These are phyloP conservation scores for Prunella strophiata DNA, from an alignment of 2,797 vertebrate species.

Conservation along the genomic window DNA sequence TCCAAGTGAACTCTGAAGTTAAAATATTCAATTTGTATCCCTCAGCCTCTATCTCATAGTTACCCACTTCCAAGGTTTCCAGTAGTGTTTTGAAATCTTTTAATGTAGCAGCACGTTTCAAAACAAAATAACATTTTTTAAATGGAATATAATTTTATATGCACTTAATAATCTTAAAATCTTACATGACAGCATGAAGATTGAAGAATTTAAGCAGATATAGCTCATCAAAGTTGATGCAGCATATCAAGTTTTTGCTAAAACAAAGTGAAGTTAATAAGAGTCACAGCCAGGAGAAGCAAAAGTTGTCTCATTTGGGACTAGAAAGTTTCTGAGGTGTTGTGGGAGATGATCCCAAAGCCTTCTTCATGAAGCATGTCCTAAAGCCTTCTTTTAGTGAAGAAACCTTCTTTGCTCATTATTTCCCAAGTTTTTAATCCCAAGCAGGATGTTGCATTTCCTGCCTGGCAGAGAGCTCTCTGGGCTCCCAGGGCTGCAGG, in stretches of 20 bases:
- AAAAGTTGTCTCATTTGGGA: not conserved
- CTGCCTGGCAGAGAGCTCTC: rapidly evolving
- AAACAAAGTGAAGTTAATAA: not conserved
- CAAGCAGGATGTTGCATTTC: not conserved
- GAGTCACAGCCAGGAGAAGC: not conserved
- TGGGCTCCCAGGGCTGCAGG: not conserved
- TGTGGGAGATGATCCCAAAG: not conserved
- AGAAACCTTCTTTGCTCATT: not conserved
- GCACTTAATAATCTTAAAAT: not conserved
- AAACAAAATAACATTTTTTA: not conserved
- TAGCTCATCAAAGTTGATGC: not conserved
- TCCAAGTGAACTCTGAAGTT: not conserved
- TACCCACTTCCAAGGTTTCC: not conserved
- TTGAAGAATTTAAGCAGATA: not conserved
- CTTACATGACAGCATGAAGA: not conserved
- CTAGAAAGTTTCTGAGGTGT: not conserved
- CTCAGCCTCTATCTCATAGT: not conserved
- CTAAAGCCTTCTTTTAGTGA: not conserved
- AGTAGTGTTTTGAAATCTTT: not conserved
- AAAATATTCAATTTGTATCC: not conserved
- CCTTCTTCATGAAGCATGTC: not conserved
- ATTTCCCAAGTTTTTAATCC: not conserved
- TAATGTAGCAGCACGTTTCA: not conserved
- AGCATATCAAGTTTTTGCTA: not conserved
- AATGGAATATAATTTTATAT: not conserved